phyloP scores from a whole-genome alignment of 1,140 invertebrate genomes.

The Belonocnema kinseyi region DNA sequence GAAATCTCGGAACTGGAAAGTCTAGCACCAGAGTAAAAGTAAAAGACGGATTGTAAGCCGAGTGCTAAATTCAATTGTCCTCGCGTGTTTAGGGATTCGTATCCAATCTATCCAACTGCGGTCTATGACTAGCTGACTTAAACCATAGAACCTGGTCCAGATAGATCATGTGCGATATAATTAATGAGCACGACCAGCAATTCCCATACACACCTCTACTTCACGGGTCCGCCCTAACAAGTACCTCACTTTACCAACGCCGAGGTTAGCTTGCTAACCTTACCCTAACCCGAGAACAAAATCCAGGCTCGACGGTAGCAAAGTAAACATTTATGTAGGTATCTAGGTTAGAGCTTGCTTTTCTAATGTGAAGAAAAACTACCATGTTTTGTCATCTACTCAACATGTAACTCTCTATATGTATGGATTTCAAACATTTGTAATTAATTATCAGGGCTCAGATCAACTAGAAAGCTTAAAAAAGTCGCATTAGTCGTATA shows the following conservation, averaged over 20 bases:
- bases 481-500: no score
- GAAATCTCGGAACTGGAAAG: slow-evolving; percentile 12
- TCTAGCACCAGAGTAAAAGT: not conserved
- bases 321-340: slow-evolving; percentile 50
- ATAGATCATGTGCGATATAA: slow-evolving; percentile 70
- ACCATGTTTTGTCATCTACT: no score
- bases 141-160: slow-evolving; percentile 58
- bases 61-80: slow-evolving; percentile 19
- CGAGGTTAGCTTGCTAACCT: slow-evolving; percentile 32
- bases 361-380: not conserved
- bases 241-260: slow-evolving; percentile 47
- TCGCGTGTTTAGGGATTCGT: slow-evolving; percentile 14
- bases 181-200: slow-evolving; percentile 67
- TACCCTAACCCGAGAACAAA: slow-evolving; percentile 44
- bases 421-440: not conserved
- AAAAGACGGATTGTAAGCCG: not conserved
- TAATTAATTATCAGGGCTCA: no score
- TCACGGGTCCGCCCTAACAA: slow-evolving; percentile 56
- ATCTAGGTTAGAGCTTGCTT: slow-evolving; percentile 54
- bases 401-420: not conserved
- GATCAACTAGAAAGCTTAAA: no score
- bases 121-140: slow-evolving; percentile 43
- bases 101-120: not conserved
- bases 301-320: slow-evolving; percentile 41
- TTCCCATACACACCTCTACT: slow-evolving; percentile 67